Conservation (phyloP, 2,113 vertebrate genomes). For the Spheniscus mendiculus region DNA sequence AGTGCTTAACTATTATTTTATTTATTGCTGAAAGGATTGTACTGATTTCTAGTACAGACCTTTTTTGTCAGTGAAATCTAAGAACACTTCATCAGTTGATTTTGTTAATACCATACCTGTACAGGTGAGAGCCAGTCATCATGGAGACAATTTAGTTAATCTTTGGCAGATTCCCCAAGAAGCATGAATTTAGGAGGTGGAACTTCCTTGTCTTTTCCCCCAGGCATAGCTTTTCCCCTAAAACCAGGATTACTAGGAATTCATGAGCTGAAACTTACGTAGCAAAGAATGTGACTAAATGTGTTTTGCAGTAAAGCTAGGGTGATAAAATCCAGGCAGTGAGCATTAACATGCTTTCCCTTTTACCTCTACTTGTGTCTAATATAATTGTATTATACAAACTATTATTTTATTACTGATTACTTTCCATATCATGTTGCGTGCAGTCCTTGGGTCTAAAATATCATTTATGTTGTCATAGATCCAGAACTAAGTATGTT, state of each 20-base stretch:
- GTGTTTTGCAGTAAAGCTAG: conserved; percentile 64
- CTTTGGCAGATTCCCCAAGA: conserved; percentile 54
- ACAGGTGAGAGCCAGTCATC: conserved; percentile 47
- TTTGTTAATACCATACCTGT: conserved; percentile 51
- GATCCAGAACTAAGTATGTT: conserved; percentile 3
- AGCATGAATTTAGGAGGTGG: conserved; percentile 63
- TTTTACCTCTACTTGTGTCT: conserved; percentile 50
- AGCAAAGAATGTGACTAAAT: conserved; percentile 65
- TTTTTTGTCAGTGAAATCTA: not conserved
- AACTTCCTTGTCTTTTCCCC: conserved; percentile 58
- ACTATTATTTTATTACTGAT: conserved; percentile 52
- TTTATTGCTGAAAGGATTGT: conserved; percentile 28
- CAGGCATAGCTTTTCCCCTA: conserved; percentile 51
- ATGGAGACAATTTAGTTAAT: conserved; percentile 35
- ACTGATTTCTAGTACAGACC: not conserved
- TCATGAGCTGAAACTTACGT: conserved; percentile 65
- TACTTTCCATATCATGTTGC: conserved; percentile 16
- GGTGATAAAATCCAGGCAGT: conserved; percentile 65
- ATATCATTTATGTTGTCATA: not conserved
- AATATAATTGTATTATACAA: conserved; percentile 62
- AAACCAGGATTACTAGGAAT: conserved; percentile 61
- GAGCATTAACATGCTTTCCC: conserved; percentile 60
- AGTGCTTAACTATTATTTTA: not conserved
- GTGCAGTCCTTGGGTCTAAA: conserved; percentile 8
- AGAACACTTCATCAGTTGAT: conserved; percentile 38